Conservation (phyloP, 2,113 vertebrate genomes). For the Syrrhaptes paradoxus region DNA sequence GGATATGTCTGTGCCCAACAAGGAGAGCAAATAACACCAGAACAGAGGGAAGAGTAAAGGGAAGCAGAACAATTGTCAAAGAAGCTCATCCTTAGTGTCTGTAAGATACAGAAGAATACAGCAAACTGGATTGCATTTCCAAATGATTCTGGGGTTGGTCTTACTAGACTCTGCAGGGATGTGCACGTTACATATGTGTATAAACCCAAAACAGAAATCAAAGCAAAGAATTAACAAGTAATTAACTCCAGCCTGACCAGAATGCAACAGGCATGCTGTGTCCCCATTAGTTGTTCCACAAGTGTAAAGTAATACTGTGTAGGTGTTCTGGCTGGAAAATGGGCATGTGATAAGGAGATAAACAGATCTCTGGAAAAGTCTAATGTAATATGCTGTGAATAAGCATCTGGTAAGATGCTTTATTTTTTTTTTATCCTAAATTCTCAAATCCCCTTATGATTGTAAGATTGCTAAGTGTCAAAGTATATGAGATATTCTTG, state of each 20-base stretch:
- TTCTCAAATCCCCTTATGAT: background rate
- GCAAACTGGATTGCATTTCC: background rate
- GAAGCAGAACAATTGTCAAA: background rate
- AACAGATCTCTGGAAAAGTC: background rate
- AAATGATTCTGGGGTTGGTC: background rate
- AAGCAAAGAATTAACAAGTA: background rate
- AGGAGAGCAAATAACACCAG: background rate
- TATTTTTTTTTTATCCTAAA: background rate
- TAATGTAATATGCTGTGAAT: background rate
- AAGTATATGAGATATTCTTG: background rate
- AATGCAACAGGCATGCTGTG: background rate
- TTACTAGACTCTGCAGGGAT: background rate
- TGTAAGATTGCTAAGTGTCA: background rate
- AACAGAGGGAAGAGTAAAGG: background rate
- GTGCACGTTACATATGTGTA: background rate
- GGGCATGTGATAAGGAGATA: background rate
- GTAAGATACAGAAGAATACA: background rate
- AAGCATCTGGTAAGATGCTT: background rate
- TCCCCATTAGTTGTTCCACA: background rate
- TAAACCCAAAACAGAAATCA: background rate
- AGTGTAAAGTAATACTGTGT: background rate
- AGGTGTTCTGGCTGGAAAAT: background rate
- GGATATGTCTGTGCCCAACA: background rate
- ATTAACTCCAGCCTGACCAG: background rate
- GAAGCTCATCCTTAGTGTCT: background rate